Evolutionary conservation across 2,797 vertebrate genomes (phyloP), one percentile per base, ranked within the genome.

Genomic region (Momotus momota): DNA sequence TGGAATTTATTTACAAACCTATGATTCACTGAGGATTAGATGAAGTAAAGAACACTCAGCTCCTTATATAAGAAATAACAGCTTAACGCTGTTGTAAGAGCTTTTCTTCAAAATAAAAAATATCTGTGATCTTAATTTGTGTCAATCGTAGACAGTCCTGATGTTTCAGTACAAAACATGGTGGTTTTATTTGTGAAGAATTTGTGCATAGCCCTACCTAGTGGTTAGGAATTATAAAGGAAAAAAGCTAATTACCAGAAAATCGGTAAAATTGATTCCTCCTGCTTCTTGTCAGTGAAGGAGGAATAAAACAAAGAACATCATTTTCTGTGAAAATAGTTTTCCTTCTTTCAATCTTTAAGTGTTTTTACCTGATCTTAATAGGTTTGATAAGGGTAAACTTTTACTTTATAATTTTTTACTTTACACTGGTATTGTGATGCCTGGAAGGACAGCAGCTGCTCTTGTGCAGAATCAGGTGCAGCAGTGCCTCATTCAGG

Each of bases 341-440:
- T 62, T 73, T 61, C 38, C n/a, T 49, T 22, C 51, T 57, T 45
- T 60, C 23, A 46, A 11, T 8, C 33, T 58, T 18, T 46, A 38
- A 45, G 27, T 62, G 27, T 33, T 81, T 72, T 71, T 81, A 29
- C 72, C 51, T 49, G 49, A 71, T 67, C 46, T 80, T 33, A 23
- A 41, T 78, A 96, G 58, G 92, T 35, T 49, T 31, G 11, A 84
- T 94, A 67, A 86, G 80, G 73, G 88, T 78, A 58, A 94, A 81
- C 57, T 92, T 93, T 88, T 95, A 94, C 35, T 95, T 94, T 62
- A 94, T 79, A 18, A 77, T 14, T 35, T 19, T 61, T 90, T 86
- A 12, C 93, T 92, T 72, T 78, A 78, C 64, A 80, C 92, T n/a
- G 83, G 90, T 54, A 15, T 14, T 54, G n/a, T 4, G 31, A 82